Base-by-base conservation (phyloP, 2,113 vertebrate species). In the Taxidea taxus region DNA sequence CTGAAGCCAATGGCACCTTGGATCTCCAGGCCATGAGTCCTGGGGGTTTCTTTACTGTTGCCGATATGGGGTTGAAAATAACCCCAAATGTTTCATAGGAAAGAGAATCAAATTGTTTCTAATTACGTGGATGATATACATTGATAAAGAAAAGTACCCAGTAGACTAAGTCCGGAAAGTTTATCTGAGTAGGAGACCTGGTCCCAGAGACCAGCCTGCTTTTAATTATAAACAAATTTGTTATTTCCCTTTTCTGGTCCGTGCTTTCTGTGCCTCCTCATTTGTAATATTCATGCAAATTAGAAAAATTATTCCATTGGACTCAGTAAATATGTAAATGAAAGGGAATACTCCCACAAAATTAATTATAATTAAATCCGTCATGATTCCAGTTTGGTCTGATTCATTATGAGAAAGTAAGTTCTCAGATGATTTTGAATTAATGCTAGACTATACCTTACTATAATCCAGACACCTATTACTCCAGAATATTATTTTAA, bases 371-470 rank as follows among this genome's bases (percentile, higher is more conserved):
- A 96, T 90, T 74, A 74, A 80, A 72, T 80, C 56, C 64, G 47
- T 56, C 64, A 31, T 62, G 70, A 64, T 91, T 56, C 62, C 49
- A 94, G 54, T 49, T 39, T 31, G 51, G n/a, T 84, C 18, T 90
- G 49, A 72, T 85, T 91, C 66, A 87, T 94, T 66, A 66, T 15
- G 31, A 87, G 60, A 72, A 94, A 81, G 58, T 75, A 64, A 78
- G 85, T 68, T 54, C 86, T 87, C 66, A 39, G 72, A 85, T 84
- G 49, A 84, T 82, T 96, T 70, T 74, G 85, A 93, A 83, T 84
- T 92, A 87, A 75, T 74, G 21, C 58, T 84, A 18, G 42, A 68
- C 6, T 37, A 84, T 6, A 47, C 80, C 39, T 39, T 54, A 37
- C 23, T 86, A 9, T 85, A 51, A 42, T 11, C 56, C 68, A 84